Base-by-base conservation (phyloP, 2,888 invertebrate genomes). In the Standfussiana lucernea region DNA sequence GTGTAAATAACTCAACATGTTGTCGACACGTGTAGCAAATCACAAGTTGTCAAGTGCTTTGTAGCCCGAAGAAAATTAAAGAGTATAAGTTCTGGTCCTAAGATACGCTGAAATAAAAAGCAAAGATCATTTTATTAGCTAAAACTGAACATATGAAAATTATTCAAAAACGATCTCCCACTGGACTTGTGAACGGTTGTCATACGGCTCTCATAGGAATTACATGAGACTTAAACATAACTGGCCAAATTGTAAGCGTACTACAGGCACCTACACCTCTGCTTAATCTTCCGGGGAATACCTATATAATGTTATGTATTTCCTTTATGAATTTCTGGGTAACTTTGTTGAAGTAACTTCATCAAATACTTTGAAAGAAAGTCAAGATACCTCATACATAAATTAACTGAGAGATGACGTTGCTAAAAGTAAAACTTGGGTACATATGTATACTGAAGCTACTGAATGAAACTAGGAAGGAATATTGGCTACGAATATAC, bases 401-500 rank as follows among this genome's bases (percentile, higher is more conserved):
- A 47, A 45, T 32, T 24, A 32, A 78, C 47, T 56, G 47, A 42
- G 47, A 59, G 45, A 72, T 10, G 32, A 42, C 50, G 13, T 73
- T 42, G 40, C 7, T 69, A 45, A 13, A 32, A 6, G 37, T 37
- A n/a, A n/a, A 24, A 50, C 47, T 18, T 35, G 47, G 65, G 50
- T 53, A 82, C 62, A 82, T 28, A 24, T 68, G 56, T 83, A 81
- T 78, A 78, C 82, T 73, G 37, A 81, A 78, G 32, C 37, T 75
- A 56, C 32, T 61, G 73, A 61, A 80, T 62, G 8, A 72, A 50
- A 35, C 21, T 76, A 76, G 40, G 66, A 61, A 47, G 21, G 42
- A 66, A 76, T 76, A 83, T 62, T 79, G 72, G 32, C 56, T 59
- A 65, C 69, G 56, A 77, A 72, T 85, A 75, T 88, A 90, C 88